Evolutionary conservation across 1,140 invertebrate genomes (phyloP).

Genomic region (roundworm (Caenorhabditis elegans)): WBcel235 BX284603.4:9525001-9525500

Average conservation of each 20-base stretch:
- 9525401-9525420: no score
- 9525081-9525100: conserved; percentile 44
- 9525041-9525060: conserved; percentile 15
- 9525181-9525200: conserved; percentile 50
- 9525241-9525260: neutral
- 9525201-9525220: conserved; percentile 22
- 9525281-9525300: neutral
- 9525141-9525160: conserved; percentile 14
- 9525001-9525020: conserved; percentile 43
- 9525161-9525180: conserved; percentile 44
- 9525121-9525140: neutral
- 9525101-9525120: neutral
- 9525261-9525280: neutral
- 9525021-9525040: conserved; percentile 36
- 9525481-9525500: no score
- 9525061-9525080: conserved; percentile 37
- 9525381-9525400: neutral
- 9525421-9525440: no score
- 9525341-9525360: neutral
- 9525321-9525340: neutral
- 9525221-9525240: conserved; percentile 8
- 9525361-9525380: neutral
- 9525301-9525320: neutral
- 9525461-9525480: no score
- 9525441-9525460: no score